Percentiles rank a stretch among this genome's conserved stretches.
phyloP scores from a whole-genome alignment of 2,888 invertebrate species.

The Andrena bucephala region DNA sequence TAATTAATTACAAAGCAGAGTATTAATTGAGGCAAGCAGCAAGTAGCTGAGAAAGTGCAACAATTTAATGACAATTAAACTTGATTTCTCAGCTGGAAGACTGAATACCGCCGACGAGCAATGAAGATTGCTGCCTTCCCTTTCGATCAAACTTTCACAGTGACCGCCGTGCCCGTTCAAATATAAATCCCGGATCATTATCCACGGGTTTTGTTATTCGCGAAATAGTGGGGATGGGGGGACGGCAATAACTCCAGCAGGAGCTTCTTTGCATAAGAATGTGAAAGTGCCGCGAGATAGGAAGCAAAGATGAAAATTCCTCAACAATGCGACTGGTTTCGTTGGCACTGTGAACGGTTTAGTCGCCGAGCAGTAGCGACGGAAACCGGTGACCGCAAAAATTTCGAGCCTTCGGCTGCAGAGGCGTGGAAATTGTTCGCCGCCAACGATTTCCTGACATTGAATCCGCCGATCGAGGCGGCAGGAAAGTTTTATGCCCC shows the following conservation, averaged over 20 bases:
- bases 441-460: constrained; percentile 17
- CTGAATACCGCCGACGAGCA: neutral
- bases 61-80: too few species aligned
- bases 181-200: constrained; percentile 3
- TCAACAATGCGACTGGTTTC: neutral
- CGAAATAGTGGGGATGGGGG: neutral
- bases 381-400: neutral
- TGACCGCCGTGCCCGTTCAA: neutral
- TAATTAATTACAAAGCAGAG: too few species aligned
- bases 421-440: neutral
- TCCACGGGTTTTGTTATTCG: neutral
- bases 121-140: neutral
- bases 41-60: too few species aligned
- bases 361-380: neutral
- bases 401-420: neutral
- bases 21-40: too few species aligned
- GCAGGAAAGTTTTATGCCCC: constrained; percentile 29
- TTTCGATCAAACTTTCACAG: constrained; percentile 9
- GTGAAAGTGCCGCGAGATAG: constrained; percentile 11
- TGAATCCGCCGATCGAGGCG: constrained; percentile 15
- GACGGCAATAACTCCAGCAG: neutral
- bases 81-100: too few species aligned
- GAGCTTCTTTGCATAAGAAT: constrained; percentile 6
- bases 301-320: constrained; percentile 4
- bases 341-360: neutral